Conservation (phyloP, 2,113 vertebrate genomes). For the Corythoichthys haematopterus region DNA sequence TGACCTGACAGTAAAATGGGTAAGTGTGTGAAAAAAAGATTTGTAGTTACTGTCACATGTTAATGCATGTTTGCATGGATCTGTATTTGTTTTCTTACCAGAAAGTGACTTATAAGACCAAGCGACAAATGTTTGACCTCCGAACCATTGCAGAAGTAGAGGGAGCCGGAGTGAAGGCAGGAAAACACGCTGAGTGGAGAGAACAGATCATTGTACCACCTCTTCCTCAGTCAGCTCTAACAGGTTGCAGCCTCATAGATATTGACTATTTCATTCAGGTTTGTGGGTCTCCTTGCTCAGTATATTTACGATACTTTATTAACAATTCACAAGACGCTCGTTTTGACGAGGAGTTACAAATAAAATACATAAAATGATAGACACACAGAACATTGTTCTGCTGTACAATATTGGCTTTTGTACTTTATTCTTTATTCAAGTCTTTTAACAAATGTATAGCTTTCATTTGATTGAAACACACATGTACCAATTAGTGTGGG, state of each 20-base stretch:
- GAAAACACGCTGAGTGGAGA: slow-evolving; percentile 87
- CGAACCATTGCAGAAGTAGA: slow-evolving; percentile 92
- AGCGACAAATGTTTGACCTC: slow-evolving; percentile 83
- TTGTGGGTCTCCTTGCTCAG: background rate
- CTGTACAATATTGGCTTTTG: background rate
- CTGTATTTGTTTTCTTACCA: slow-evolving; percentile 41
- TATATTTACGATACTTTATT: background rate
- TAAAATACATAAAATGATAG: background rate
- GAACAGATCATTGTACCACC: slow-evolving; percentile 94
- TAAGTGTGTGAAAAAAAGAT: background rate
- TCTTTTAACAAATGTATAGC: background rate
- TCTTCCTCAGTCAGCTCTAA: slow-evolving; percentile 86
- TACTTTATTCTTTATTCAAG: background rate
- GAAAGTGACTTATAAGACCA: slow-evolving; percentile 93
- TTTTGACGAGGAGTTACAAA: background rate
- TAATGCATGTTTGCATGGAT: slow-evolving; percentile 4
- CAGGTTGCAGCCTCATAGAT: slow-evolving; percentile 90
- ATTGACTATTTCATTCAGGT: slow-evolving; percentile 95
- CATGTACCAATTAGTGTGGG: background rate
- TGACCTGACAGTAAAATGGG: background rate
- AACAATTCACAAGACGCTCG: background rate
- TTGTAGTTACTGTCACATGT: background rate
- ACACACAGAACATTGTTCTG: background rate
- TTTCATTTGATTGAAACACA: background rate
- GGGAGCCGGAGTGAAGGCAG: slow-evolving; percentile 86